Evolutionary conservation across 2,888 invertebrate species (phyloP).

Genomic region (Osedax frankpressi): DNA sequence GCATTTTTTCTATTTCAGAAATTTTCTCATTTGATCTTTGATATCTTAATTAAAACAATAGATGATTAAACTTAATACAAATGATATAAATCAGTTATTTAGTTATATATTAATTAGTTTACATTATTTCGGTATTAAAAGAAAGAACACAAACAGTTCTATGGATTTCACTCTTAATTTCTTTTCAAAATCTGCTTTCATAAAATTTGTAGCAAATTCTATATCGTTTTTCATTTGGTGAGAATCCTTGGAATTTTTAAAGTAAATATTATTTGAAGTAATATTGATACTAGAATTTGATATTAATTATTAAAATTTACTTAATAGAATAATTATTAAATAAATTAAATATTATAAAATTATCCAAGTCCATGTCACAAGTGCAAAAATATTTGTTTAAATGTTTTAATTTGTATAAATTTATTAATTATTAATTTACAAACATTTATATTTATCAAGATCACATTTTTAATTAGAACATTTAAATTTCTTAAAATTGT

Average conservation of each 20-base stretch:
- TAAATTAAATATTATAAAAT: no score
- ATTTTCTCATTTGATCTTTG: constrained; percentile 41
- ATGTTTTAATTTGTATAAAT: no score
- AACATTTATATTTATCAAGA: no score
- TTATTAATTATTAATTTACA: no score
- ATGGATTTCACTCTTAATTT: constrained; percentile 38
- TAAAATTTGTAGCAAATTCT: constrained; percentile 38
- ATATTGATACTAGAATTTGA: no score
- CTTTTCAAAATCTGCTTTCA: constrained; percentile 41
- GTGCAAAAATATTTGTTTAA: no score
- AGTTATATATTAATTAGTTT: not conserved
- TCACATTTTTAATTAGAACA: no score
- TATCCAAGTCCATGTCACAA: no score
- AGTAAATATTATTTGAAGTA: no score
- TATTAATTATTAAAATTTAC: no score
- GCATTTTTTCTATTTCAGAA: constrained; percentile 38
- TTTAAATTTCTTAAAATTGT: no score
- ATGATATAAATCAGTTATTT: not conserved
- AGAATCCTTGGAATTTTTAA: constrained; percentile 37
- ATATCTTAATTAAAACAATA: constrained; percentile 32
- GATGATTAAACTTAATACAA: not conserved
- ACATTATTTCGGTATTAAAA: constrained; percentile 1
- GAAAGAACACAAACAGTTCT: constrained; percentile 35
- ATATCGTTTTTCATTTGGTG: constrained; percentile 37
- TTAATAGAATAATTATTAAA: no score